Base-by-base conservation (phyloP, 2,888 invertebrate species). In the Diaperis boleti region DNA sequence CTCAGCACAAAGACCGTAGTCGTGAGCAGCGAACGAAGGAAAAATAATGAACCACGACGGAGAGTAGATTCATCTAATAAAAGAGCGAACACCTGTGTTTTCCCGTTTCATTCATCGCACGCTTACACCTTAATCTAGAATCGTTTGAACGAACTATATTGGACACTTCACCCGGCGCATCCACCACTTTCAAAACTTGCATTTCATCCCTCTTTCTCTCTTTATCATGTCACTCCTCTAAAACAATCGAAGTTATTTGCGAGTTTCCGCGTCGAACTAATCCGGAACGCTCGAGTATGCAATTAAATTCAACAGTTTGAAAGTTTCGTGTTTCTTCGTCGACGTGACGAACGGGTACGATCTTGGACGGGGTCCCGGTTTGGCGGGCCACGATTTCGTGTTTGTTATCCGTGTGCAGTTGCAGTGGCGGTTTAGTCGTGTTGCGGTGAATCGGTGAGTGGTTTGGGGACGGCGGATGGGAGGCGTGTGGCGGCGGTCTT, bases 401-500 rank as follows among this genome's bases (percentile, higher is more conserved):
- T 59, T 59, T 59, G 59, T 59, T 59, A 59, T 59, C 59, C 39
- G 47, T 37, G 59, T 59, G 59, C 59, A 59, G 49, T 47, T 59
- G 59, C 59, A 59, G 59, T 57, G 57, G 57, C 39, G 59, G n/a
- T 31, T 31, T 11, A 49, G 39, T 49, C 59, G 47, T 47, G 59
- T 11, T 29, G 59, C 39, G 37, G 29, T n/a, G n/a, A 39, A 39
- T 8, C 39, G 45, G 57, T 57, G 47, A 33, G 57, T 57, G 55
- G 33, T n/a, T 18, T n/a, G n/a, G n/a, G n/a, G n/a, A n/a, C n/a
- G n/a, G n/a, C n/a, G 22, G 10, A 22, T 33, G 11, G 44, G 10
- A n/a, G 44, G 45, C 56, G 56, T 56, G 56, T 56, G 44, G 54
- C 54, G 31, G 41, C 42, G 8, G 42, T n/a, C n/a, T n/a, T n/a